phyloP scores from a whole-genome alignment of 2,113 vertebrate genomes.

The Neodon shergylaensis region DNA sequence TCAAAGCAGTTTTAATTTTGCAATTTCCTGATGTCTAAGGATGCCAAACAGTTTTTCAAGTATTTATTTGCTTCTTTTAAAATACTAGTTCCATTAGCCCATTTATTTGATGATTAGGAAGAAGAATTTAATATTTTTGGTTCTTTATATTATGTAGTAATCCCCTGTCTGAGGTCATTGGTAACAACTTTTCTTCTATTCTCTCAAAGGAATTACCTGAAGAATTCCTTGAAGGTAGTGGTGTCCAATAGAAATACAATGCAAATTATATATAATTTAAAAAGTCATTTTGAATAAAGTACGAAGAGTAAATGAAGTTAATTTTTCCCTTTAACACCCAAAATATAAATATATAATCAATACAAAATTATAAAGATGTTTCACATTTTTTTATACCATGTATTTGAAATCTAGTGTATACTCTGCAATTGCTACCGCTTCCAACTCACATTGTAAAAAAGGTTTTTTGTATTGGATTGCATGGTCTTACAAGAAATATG shows the following conservation, averaged over 20 bases:
- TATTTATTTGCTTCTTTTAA: not conserved
- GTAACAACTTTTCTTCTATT: not conserved
- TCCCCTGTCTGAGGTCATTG: not conserved
- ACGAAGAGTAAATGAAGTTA: constrained; percentile 28
- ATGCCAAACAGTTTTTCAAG: not conserved
- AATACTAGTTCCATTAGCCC: not conserved
- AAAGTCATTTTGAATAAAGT: constrained; percentile 9
- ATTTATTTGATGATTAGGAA: not conserved
- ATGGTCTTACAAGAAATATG: constrained; percentile 12
- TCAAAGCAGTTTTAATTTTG: not conserved
- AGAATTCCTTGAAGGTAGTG: constrained; percentile 1
- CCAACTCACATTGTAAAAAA: constrained; percentile 28
- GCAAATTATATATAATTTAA: constrained; percentile 12
- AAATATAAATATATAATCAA: constrained; percentile 23
- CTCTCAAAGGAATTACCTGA: constrained; percentile 27
- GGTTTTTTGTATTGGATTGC: not conserved
- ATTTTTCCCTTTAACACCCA: not conserved
- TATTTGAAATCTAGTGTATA: constrained; percentile 41
- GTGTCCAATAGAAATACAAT: constrained; percentile 35
- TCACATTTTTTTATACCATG: not conserved
- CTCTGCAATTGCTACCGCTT: not conserved
- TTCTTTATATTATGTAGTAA: not conserved
- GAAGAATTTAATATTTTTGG: not conserved
- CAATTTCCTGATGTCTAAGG: not conserved
- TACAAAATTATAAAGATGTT: constrained; percentile 15